phyloP scores from a whole-genome alignment of 2,797 vertebrate genomes.

The Sibirionetta formosa region DNA sequence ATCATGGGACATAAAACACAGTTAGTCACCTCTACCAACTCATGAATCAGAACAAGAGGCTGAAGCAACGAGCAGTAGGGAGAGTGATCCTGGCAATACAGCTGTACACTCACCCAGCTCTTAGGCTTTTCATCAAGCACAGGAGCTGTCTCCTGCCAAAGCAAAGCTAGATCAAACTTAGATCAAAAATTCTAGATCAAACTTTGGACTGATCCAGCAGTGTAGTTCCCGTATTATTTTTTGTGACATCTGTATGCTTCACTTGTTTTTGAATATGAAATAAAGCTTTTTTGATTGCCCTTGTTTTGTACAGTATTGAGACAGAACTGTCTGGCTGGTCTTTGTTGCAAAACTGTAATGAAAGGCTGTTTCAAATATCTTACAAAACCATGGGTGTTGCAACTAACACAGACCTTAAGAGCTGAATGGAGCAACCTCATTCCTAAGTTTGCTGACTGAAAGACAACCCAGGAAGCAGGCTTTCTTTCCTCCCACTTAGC shows the following conservation, averaged over 20 bases:
- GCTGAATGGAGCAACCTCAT: constrained; percentile 40
- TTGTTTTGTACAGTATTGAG: constrained; percentile 43
- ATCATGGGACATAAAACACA: background rate
- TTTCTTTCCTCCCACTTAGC: background rate
- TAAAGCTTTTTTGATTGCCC: background rate
- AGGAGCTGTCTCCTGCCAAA: background rate
- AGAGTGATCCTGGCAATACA: background rate
- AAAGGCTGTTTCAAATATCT: constrained; percentile 43
- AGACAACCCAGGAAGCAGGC: background rate
- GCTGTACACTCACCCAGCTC: background rate
- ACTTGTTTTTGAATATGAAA: background rate
- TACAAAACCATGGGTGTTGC: constrained; percentile 35
- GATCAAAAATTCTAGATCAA: background rate
- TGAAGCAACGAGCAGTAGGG: background rate
- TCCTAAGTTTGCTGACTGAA: background rate
- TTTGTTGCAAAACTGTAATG: constrained; percentile 62
- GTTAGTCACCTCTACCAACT: background rate
- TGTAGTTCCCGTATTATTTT: background rate
- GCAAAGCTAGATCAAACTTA: background rate
- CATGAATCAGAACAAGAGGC: rapidly evolving
- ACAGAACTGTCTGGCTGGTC: constrained; percentile 30
- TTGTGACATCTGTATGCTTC: rapidly evolving
- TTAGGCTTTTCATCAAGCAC: background rate
- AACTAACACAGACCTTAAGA: constrained; percentile 17
- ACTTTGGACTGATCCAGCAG: background rate